Conservation (phyloP, 1,140 invertebrate species). For the Hycleus cichorii region DNA sequence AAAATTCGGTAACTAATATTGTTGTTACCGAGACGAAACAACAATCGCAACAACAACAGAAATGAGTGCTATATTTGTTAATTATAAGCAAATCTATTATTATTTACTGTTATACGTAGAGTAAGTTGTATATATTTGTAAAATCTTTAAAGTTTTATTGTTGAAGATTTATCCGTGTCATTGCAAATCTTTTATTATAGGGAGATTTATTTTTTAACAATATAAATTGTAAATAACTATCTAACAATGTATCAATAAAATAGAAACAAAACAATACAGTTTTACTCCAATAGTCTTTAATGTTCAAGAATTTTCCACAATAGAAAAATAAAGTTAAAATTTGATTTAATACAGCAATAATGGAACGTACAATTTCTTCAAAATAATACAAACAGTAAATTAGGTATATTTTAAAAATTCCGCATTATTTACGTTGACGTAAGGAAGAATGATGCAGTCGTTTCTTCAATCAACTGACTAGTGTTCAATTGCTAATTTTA, state of each 20-base stretch:
- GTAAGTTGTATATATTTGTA: conserved; percentile 10
- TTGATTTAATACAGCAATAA: too few species aligned
- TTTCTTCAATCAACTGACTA: too few species aligned
- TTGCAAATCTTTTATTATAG: neutral
- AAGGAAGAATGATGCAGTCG: too few species aligned
- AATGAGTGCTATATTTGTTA: conserved; percentile 3
- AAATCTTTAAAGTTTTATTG: conserved; percentile 2
- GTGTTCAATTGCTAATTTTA: too few species aligned
- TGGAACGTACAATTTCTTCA: too few species aligned
- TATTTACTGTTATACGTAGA: conserved; percentile 1
- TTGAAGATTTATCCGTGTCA: neutral
- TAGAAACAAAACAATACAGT: too few species aligned
- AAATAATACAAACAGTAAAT: too few species aligned
- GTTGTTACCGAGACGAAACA: conserved; percentile 29
- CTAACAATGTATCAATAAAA: neutral
- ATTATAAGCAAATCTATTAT: neutral
- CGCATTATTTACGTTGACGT: too few species aligned
- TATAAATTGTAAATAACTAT: conserved; percentile 3
- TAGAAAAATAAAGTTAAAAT: too few species aligned
- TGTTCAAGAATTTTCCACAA: too few species aligned
- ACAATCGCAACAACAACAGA: conserved; percentile 9
- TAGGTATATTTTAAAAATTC: too few species aligned
- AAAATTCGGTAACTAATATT: conserved; percentile 33
- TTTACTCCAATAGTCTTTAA: too few species aligned
- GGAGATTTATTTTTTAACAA: conserved; percentile 5